phyloP scores from a whole-genome alignment of 2,113 vertebrate genomes.

The Chaetops frenatus region DNA sequence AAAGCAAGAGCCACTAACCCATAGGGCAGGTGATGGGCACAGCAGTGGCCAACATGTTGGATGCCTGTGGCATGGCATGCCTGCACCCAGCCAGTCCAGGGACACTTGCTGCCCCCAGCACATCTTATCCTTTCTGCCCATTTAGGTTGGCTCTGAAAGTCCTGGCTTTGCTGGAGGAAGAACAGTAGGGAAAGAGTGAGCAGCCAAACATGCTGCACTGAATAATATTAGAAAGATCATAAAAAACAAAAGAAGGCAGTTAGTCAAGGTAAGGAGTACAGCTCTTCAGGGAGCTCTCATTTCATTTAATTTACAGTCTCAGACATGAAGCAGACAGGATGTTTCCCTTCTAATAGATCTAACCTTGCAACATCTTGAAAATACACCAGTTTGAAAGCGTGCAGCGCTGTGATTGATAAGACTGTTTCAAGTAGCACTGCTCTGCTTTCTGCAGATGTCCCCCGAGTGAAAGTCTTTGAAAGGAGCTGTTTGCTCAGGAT shows the following conservation, averaged over 20 bases:
- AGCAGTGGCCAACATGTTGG: accelerated
- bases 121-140: not conserved
- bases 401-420: not conserved
- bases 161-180: not conserved
- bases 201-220: not conserved
- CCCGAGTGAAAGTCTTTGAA: not conserved
- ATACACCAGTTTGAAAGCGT: not conserved
- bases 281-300: not conserved
- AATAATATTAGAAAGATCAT: not conserved
- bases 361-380: not conserved
- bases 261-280: not conserved
- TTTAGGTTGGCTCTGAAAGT: not conserved
- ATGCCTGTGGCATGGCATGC: not conserved
- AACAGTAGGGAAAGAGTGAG: not conserved
- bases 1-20: not conserved
- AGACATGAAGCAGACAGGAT: not conserved
- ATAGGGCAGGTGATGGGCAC: not conserved
- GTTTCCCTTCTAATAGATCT: not conserved
- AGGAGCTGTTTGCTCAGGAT: not conserved
- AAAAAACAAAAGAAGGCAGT: not conserved
- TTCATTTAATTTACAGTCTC: not conserved
- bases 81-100: not conserved
- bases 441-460: not conserved
- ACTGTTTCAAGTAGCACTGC: not conserved
- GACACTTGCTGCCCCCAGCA: not conserved